Percentiles rank a stretch among this genome's conserved stretches.
Conservation (phyloP, 2,797 vertebrate species). For the Micropoecilia bifurca region DNA sequence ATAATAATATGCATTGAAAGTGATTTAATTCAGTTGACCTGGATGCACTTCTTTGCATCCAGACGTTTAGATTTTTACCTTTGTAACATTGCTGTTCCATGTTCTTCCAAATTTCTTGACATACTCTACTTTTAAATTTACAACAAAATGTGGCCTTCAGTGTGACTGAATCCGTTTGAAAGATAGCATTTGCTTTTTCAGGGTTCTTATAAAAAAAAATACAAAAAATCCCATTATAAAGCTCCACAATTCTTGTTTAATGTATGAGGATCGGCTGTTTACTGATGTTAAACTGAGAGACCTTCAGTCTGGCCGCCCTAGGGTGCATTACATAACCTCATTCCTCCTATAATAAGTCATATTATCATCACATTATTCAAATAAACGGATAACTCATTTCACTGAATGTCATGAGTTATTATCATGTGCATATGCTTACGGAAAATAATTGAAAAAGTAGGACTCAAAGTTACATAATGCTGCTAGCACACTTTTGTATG, state of each 20-base stretch:
- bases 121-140: neutral
- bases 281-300: constrained; percentile 7
- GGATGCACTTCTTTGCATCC: neutral
- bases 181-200: neutral
- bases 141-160: neutral
- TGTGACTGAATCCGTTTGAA: neutral
- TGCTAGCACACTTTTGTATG: constrained; percentile 1
- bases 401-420: constrained; percentile 26
- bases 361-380: constrained; percentile 22
- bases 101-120: neutral
- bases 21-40: neutral
- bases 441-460: constrained; percentile 14
- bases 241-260: neutral
- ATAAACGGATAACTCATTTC: constrained; percentile 41
- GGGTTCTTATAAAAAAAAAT: neutral
- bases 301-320: constrained; percentile 11
- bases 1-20: neutral
- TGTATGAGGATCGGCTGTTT: constrained; percentile 13
- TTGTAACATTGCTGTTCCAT: neutral
- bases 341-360: constrained; percentile 19
- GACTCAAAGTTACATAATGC: constrained; percentile 14
- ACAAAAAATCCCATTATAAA: neutral
- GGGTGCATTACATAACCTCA: constrained; percentile 19
- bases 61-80: neutral
- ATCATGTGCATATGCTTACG: constrained; percentile 13